Base-by-base conservation (phyloP, 2,113 vertebrate genomes). In the Opisthocomus hoazin region DNA sequence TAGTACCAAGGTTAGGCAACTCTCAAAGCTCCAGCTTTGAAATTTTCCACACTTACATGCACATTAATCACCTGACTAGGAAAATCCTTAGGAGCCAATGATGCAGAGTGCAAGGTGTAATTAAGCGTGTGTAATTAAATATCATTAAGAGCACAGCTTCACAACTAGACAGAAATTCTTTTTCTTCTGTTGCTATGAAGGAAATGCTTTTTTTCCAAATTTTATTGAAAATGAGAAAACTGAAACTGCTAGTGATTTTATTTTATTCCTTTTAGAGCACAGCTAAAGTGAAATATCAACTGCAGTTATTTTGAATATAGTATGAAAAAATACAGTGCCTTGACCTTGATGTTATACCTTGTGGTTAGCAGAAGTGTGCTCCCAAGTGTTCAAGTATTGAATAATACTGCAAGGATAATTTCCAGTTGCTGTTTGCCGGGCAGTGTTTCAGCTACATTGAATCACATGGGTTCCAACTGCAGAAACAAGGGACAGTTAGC, bases 51-150 rank as follows among this genome's bases (percentile, higher is more conserved):
- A 34, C 37, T 87, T 89, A 57, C 0, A 66, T 66, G 43, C 70
- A 73, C 87, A 93, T 94, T 93, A 96, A 94, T 97, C 91, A 95
- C 70, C 58, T 63, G 61, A 53, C 81, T 80, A 84, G 74, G 78
- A 93, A 93, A 96, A 94, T 94, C 34, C 71, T 93, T 92, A 22
- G 81, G 66, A 93, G 58, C 81, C 75, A 79, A 93, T 74, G 84
- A 91, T 48, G 53, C 71, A 86, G 80, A 89, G 51, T 85, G 70
- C 78, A 74, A 95, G 87, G 73, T 94, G 60, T 96, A 96, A 96
- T 97, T 96, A 96, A 78, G 48, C 6, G 0, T 87, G 53, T 57
- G 69, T 89, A 96, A 94, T 94, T 94, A 96, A 93, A 79, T 94
- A 91, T 87, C 56, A 92, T 94, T 89, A 87, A 87, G 32, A 89